These are phyloP conservation scores for Mormoops blainvillei DNA, from an alignment of 2,113 vertebrate genomes.

Conservation along the genomic window DNA sequence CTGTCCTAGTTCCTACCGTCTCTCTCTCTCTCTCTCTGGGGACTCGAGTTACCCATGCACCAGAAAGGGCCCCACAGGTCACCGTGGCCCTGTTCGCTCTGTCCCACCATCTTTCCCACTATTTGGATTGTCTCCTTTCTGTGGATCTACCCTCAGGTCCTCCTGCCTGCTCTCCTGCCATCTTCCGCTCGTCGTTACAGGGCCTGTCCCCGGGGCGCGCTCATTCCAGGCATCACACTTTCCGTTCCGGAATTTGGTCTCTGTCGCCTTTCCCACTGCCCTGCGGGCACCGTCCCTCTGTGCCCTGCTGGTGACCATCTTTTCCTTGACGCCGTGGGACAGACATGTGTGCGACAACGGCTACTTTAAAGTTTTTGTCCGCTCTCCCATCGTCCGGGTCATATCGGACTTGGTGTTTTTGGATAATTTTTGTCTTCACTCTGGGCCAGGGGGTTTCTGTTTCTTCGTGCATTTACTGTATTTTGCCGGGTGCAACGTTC, in stretches of 20 bases:
- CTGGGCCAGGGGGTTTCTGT: not conserved
- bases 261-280: not conserved
- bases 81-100: not conserved
- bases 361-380: not conserved
- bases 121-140: not conserved
- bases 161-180: not conserved
- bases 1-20: not conserved
- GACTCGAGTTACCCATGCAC: accelerated
- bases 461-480: not conserved
- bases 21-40: not conserved
- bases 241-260: not conserved
- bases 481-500: too few species aligned
- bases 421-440: not conserved
- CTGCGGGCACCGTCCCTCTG: not conserved
- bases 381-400: not conserved
- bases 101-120: accelerated
- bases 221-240: accelerated
- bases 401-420: not conserved
- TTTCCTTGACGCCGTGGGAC: not conserved
- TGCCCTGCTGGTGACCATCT: not conserved
- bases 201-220: not conserved
- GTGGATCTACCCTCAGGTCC: not conserved
- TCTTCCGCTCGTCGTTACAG: not conserved
- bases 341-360: too few species aligned
- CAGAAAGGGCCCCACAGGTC: not conserved